Evolutionary conservation across 1,140 invertebrate genomes (phyloP).

Genomic region (Procambarus virginalis): DNA sequence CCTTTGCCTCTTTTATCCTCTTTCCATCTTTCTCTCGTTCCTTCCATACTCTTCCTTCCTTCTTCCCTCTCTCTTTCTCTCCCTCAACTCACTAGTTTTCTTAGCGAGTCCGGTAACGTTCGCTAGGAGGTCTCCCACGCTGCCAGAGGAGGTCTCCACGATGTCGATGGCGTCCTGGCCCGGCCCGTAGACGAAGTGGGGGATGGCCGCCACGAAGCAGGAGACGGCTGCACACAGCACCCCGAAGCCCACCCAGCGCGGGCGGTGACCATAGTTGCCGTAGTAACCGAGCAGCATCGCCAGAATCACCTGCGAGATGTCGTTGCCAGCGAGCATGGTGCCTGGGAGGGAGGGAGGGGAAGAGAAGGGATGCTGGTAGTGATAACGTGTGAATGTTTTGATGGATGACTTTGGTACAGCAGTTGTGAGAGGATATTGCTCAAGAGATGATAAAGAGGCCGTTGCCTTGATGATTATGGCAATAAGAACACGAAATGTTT

Average conservation of each 20-base stretch:
- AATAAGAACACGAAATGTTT: too few relatives aligned
- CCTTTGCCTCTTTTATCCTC: too few relatives aligned
- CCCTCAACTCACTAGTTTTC: slow-evolving; percentile 3
- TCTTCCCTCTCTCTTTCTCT: too few relatives aligned
- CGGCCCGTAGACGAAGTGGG: slow-evolving; percentile 26
- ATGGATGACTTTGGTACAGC: too few relatives aligned
- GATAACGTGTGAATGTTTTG: too few relatives aligned
- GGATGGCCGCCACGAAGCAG: slow-evolving; percentile 78
- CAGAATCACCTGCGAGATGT: slow-evolving; percentile 82
- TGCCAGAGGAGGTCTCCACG: not conserved
- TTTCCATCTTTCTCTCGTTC: too few relatives aligned
- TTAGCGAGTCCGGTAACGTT: not conserved
- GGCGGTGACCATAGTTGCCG: slow-evolving; percentile 78
- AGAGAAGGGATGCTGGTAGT: too few relatives aligned
- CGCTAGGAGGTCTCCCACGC: not conserved
- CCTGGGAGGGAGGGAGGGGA: slow-evolving; percentile 74
- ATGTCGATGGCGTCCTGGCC: slow-evolving; percentile 34
- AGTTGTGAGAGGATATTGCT: too few relatives aligned
- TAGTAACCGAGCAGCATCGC: slow-evolving; percentile 79
- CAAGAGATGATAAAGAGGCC: too few relatives aligned
- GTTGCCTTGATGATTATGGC: too few relatives aligned
- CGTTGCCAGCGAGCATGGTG: slow-evolving; percentile 82
- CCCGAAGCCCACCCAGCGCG: slow-evolving; percentile 78
- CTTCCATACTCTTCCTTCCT: too few relatives aligned
- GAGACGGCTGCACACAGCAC: slow-evolving; percentile 74